phyloP scores from a whole-genome alignment of 1,140 invertebrate species.

The Palaemon carinicauda region DNA sequence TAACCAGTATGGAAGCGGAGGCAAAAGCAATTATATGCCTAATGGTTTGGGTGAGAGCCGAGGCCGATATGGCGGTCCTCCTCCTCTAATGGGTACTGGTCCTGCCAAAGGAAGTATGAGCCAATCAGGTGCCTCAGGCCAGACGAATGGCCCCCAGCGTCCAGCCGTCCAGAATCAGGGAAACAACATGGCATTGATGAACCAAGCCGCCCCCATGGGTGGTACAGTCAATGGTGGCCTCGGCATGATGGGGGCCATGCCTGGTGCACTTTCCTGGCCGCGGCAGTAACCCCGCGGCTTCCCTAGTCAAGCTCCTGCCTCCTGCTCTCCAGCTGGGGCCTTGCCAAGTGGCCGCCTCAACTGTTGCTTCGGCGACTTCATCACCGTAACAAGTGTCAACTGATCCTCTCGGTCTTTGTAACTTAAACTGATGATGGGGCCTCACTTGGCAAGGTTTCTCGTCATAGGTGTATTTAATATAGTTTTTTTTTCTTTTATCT shows the following conservation, averaged over 20 bases:
- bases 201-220: conserved; percentile 44
- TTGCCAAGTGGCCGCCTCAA: conserved; percentile 53
- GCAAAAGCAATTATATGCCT: conserved; percentile 38
- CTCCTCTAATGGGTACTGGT: conserved; percentile 47
- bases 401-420: conserved; percentile 45
- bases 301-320: conserved; percentile 55
- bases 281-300: conserved; percentile 51
- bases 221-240: conserved; percentile 47
- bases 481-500: conserved; percentile 32
- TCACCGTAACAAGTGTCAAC: conserved; percentile 53
- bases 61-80: conserved; percentile 25
- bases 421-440: conserved; percentile 52
- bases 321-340: conserved; percentile 53
- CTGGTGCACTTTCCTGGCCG: conserved; percentile 51
- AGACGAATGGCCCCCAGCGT: conserved; percentile 47
- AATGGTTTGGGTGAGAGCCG: conserved; percentile 49
- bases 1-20: conserved; percentile 54
- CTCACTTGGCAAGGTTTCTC: conserved; percentile 57
- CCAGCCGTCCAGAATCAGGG: conserved; percentile 49
- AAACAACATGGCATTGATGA: conserved; percentile 42
- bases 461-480: conserved; percentile 51
- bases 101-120: conserved; percentile 35
- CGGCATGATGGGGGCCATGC: conserved; percentile 54
- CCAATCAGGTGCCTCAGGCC: conserved; percentile 31
- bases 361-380: conserved; percentile 48